Percentiles rank a stretch among this genome's conserved stretches.
phyloP scores from a whole-genome alignment of 2,113 vertebrate species.

The Mohoua ochrocephala region DNA sequence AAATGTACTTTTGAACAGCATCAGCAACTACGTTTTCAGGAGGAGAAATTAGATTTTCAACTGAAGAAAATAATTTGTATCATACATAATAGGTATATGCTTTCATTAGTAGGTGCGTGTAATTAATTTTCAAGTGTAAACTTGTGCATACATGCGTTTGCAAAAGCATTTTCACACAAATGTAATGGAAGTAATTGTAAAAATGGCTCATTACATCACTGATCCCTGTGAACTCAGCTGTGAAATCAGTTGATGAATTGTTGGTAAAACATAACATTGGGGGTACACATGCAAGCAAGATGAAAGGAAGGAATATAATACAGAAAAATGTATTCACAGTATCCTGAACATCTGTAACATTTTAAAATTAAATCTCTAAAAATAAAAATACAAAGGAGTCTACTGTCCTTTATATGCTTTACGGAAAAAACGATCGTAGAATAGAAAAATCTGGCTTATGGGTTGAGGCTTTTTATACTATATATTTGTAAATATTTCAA shows the following conservation, averaged over 20 bases:
- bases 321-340: constrained; percentile 20
- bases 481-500: background rate
- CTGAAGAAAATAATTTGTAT: background rate
- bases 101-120: background rate
- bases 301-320: constrained; percentile 25
- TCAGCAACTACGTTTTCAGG: background rate
- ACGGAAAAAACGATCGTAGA: background rate
- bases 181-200: background rate
- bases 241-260: constrained; percentile 54
- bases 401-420: background rate
- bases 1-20: background rate
- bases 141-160: constrained; percentile 1
- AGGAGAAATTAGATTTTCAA: background rate
- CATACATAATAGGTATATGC: background rate
- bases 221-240: constrained; percentile 63
- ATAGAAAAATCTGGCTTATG: background rate
- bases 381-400: background rate
- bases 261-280: background rate
- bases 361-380: background rate
- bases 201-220: constrained; percentile 48
- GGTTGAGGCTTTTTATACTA: background rate
- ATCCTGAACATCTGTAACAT: background rate
- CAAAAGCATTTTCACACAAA: constrained; percentile 33
- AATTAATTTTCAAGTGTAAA: constrained; percentile 39
- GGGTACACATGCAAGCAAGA: constrained; percentile 56